Base-by-base conservation (phyloP, 2,113 vertebrate species). In the Lophura nycthemera region DNA sequence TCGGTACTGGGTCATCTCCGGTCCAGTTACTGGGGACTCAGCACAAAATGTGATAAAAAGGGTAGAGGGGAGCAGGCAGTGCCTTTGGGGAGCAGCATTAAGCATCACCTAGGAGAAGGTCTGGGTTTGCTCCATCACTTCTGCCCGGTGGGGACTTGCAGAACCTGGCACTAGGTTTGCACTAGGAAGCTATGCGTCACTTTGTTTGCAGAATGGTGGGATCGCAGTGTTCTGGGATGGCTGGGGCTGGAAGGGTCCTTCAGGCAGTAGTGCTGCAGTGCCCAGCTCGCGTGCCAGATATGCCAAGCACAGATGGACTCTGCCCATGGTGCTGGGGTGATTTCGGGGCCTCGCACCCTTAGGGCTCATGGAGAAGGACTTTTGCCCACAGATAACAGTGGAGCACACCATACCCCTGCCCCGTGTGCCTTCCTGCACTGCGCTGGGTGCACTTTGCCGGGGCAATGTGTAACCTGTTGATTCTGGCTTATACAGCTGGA, bases 231-330 rank as follows among this genome's bases (percentile, higher is more conserved):
- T 56, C 54, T 10, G 18, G 29, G 18, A 32, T 19, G 29, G 54
- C 54, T 32, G 27, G 15, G 54, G 29, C 29, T 57, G 56, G 56
- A n/a, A n/a, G 56, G 56, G 6, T 20, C 56, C 13, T n/a, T 19
- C 17, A 21, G 60, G 60, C 24, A 36, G 34, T 11, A 25, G 60
- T n/a, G 21, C 36, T 29, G 32, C 2, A 0, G 63, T 67, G 43
- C 11, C 36, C 1, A 1, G 24, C 65, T 61, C 14, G 0, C 18
- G 21, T 73, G 47, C 34, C 34, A 1, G 0, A 0, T 10, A 72
- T 1, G 3, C 77, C 61, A 84, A 56, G 60, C 5, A 1, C 2
- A 0, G 57, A 3, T 0, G 2, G 86, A 47, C 3, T 5, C 63
- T 91, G 86, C 38, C 3, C n/a, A 8, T 5, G 8, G 3, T 34